Conservation (phyloP, 2,797 vertebrate species). For the Clarias laeviceps region DNA sequence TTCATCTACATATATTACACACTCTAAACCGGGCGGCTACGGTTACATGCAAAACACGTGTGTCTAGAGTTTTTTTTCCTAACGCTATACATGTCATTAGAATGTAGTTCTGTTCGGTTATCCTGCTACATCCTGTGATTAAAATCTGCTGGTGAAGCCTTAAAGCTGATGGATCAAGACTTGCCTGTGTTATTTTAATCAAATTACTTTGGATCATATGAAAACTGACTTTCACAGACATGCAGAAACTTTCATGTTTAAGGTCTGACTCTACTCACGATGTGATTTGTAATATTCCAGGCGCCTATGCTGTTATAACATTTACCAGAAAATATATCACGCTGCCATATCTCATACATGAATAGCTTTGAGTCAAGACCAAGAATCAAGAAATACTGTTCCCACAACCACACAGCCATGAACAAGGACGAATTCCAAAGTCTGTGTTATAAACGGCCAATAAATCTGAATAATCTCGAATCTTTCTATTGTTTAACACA, state of each 20-base stretch:
- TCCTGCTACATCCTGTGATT: background rate
- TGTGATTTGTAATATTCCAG: constrained; percentile 20
- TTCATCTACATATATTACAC: background rate
- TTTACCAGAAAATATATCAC: constrained; percentile 17
- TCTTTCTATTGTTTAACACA: constrained; percentile 16
- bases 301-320: constrained; percentile 12
- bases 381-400: background rate
- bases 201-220: background rate
- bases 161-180: background rate
- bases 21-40: background rate
- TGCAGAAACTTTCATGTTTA: background rate
- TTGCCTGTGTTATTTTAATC: constrained; percentile 16
- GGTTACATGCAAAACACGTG: background rate
- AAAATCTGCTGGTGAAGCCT: background rate
- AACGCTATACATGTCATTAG: background rate
- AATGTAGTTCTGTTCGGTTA: background rate
- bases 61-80: no score
- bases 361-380: constrained; percentile 18
- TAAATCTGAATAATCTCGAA: constrained; percentile 20
- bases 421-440: background rate
- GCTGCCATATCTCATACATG: constrained; percentile 25
- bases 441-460: constrained; percentile 18
- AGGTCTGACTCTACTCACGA: background rate
- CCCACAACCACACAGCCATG: background rate
- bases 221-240: constrained; percentile 13